Base-by-base conservation (phyloP, 2,888 invertebrate species). In the Melanchra persicariae region DNA sequence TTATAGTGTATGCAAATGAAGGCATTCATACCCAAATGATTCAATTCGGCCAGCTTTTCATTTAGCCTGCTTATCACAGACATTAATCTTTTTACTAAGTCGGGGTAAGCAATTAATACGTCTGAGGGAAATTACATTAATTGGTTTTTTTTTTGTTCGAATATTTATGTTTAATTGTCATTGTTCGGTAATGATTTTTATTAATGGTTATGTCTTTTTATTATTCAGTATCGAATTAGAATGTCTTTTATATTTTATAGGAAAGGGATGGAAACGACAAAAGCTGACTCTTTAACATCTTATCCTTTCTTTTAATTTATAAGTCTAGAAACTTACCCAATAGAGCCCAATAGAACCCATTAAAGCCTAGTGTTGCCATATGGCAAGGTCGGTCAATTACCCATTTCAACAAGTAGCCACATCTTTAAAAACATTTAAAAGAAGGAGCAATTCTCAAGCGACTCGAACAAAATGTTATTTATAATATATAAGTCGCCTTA, bases 1-100 rank as follows among this genome's bases (percentile, higher is more conserved):
- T 94, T 94, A 93, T 87, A 89, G 87, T 87, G 88, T 91, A 95
- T 95, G 93, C 91, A 93, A 95, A 95, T 94, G 90, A 91, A 91
- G 87, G 82, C 88, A 90, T 92, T 91, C 88, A 90, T 91, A 91
- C 89, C 90, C 91, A 91, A 94, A 94, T 93, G 91, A 92, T 93
- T 94, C 94, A 94, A 95, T 94, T 93, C 93, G 84, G 84, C 81
- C 85, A 87, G 87, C 89, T 92, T 93, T 94, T 93, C 91, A 93
- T 94, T 93, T 91, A 91, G 89, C 79, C 77, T 84, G 74, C 87
- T 88, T 93, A 94, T 94, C 93, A 85, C 59, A 58, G 52, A 77
- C 89, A 91, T 89, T 89, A 88, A 93, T 93, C 93, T 91, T 87
- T 88, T 86, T 76, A 84, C 76, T 62, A 83, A 84, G 82, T 85